These are phyloP conservation scores for Romanogobio albipinnatus DNA, from an alignment of 2,113 vertebrate genomes.

Conservation along the genomic window DNA sequence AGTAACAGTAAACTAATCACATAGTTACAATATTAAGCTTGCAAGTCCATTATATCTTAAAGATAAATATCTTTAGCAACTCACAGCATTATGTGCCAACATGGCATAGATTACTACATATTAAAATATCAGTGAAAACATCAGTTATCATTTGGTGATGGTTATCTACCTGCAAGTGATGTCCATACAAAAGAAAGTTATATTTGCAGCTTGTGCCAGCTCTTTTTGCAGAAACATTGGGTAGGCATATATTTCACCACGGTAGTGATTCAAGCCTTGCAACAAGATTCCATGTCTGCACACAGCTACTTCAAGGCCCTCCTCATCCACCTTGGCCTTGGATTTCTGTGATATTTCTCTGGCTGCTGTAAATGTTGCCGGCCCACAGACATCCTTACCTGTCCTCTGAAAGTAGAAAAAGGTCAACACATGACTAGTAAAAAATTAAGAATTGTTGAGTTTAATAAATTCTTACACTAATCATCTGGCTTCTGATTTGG, in stretches of 20 bases:
- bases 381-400: background rate
- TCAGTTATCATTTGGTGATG: background rate
- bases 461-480: conserved; percentile 5
- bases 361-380: background rate
- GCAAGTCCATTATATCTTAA: background rate
- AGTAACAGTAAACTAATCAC: background rate
- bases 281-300: background rate
- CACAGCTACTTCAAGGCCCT: conserved; percentile 10
- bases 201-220: background rate
- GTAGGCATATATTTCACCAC: conserved; percentile 11
- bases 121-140: background rate
- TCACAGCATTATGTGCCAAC: background rate
- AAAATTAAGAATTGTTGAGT: too few species aligned
- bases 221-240: conserved; percentile 1
- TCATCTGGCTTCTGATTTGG: background rate
- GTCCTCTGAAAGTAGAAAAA: background rate
- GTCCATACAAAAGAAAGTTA: background rate
- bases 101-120: background rate
- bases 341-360: background rate
- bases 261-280: conserved; percentile 1
- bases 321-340: conserved; percentile 1
- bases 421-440: background rate
- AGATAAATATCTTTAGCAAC: background rate
- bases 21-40: background rate
- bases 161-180: conserved; percentile 7